These are phyloP conservation scores for Synchiropus splendidus DNA, from an alignment of 2,113 vertebrate genomes.

Conservation along the genomic window DNA sequence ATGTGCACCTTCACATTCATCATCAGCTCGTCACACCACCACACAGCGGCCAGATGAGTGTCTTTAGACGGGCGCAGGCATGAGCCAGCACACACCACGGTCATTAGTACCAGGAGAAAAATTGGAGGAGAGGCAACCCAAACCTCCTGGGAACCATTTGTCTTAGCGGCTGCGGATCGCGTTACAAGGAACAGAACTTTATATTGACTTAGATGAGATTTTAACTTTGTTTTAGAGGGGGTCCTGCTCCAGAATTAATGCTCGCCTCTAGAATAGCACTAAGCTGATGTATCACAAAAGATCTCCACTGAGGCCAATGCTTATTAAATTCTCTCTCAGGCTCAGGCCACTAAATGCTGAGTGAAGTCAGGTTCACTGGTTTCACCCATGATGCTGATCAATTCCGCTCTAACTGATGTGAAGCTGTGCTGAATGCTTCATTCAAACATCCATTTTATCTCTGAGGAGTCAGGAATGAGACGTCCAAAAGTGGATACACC, in stretches of 20 bases:
- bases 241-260: conserved; percentile 26
- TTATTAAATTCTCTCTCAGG: conserved; percentile 32
- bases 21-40: conserved; percentile 12
- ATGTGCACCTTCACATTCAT: conserved; percentile 14
- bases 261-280: conserved; percentile 19
- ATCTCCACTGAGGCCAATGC: conserved; percentile 19
- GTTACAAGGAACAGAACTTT: conserved; percentile 39
- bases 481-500: no score
- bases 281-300: conserved; percentile 28
- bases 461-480: not conserved
- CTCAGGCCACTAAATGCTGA: conserved; percentile 10
- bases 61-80: conserved; percentile 41
- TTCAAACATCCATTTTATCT: conserved; percentile 10
- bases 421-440: no score
- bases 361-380: conserved; percentile 5
- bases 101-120: conserved; percentile 35
- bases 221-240: conserved; percentile 36
- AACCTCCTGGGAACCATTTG: conserved; percentile 27
- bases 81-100: conserved; percentile 44
- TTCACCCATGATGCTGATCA: no score
- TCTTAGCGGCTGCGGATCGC: conserved; percentile 24
- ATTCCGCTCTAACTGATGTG: no score
- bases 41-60: conserved; percentile 34
- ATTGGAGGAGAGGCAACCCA: conserved; percentile 15
- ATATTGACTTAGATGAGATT: conserved; percentile 43